Base-by-base conservation (phyloP, 2,113 vertebrate genomes). In the Chloropsis hardwickii region DNA sequence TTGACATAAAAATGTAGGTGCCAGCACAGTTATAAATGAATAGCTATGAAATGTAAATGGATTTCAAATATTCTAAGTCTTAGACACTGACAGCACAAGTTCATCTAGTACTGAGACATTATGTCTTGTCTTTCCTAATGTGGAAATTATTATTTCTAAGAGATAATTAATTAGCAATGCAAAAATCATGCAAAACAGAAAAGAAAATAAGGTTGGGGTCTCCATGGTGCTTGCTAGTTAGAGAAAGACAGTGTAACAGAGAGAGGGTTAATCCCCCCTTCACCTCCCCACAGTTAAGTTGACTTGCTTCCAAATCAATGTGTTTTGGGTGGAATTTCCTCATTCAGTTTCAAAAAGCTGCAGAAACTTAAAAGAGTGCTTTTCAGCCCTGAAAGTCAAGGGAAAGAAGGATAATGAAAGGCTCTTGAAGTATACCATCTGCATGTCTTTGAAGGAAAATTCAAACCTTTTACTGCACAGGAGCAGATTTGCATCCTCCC, bases 381-480 rank as follows among this genome's bases (percentile, higher is more conserved):
- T 91, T 84, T 39, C 50, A 85, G 40, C 21, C 64, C 76, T 60
- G 60, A 93, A 94, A 86, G 44, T 71, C 56, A 76, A 86, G 86
- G 57, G 74, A 77, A 88, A 78, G 80, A 79, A 78, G 22, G 29
- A 60, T 50, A 61, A 57, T 40, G 81, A 53, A 90, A n/a, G 66
- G 51, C 22, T 77, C 94, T 93, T 82, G 86, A 90, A 54, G 73
- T 65, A 72, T 42, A 60, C 64, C n/a, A 73, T 94, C 86, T 94
- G 64, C 93, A 79, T 95, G 94, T 92, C 76, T 95, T 95, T 92
- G 91, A 88, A 95, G 78, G 93, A 96, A 97, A 93, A 56, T 77
- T 82, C 44, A 88, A 74, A 90, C 47, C 89, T 95, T 96, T 87
- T 70, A 27, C 89, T 95, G 95, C 90, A 69, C 54, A 96, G 94